Evolutionary conservation across 1,140 invertebrate genomes (phyloP).

Genomic region (Chironomus tepperi): DNA sequence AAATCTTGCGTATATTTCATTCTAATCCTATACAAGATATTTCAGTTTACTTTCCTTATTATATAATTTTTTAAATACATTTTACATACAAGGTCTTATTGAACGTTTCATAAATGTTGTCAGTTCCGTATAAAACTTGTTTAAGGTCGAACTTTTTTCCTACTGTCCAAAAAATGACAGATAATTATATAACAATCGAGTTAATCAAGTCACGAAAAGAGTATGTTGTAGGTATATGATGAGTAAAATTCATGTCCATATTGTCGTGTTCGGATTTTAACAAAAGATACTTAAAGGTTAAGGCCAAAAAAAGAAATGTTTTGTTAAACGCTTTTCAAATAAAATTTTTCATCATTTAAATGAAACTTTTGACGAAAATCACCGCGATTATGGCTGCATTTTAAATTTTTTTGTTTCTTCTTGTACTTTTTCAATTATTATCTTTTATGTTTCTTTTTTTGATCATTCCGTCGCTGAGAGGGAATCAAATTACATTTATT

Average conservation of each 20-base stretch:
- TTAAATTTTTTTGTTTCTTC: too few relatives aligned
- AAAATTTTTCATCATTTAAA: neutral
- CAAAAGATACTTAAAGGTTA: neutral
- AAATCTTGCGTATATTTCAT: too few relatives aligned
- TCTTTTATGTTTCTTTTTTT: too few relatives aligned
- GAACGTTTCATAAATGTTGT: neutral
- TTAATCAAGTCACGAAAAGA: neutral
- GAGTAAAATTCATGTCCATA: too few relatives aligned
- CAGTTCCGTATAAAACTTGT: constrained; percentile 12
- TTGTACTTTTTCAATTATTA: too few relatives aligned
- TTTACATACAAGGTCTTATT: neutral
- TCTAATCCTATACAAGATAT: too few relatives aligned
- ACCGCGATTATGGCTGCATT: too few relatives aligned
- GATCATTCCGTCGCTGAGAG: too few relatives aligned
- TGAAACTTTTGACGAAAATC: neutral
- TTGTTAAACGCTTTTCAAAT: neutral
- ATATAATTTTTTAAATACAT: neutral
- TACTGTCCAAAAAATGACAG: neutral
- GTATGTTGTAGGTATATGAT: neutral
- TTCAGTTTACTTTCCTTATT: neutral
- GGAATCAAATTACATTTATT: too few relatives aligned
- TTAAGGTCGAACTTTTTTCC: constrained; percentile 8
- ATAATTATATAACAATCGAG: constrained; percentile 2
- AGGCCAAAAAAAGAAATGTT: neutral
- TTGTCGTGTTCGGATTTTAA: neutral